phyloP scores from a whole-genome alignment of 2,113 vertebrate species.

The Nymphicus hollandicus region DNA sequence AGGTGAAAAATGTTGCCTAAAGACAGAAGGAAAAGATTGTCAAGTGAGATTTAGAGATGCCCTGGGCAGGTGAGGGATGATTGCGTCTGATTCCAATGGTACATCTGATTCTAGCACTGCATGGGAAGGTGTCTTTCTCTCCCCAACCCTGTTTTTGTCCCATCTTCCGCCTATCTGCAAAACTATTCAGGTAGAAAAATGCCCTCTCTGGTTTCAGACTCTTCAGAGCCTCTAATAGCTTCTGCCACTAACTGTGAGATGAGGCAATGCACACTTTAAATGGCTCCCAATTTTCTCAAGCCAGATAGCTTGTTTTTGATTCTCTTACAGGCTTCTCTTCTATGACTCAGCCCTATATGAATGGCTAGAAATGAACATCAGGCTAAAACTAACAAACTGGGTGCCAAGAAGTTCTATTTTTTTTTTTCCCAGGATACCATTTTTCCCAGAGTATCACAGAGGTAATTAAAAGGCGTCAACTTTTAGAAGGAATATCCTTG shows the following conservation, averaged over 20 bases:
- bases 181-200: conserved; percentile 15
- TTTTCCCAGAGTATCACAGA: conserved; percentile 17
- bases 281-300: conserved; percentile 19
- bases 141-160: not conserved
- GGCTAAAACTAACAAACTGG: conserved; percentile 51
- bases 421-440: not conserved
- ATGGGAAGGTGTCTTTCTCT: not conserved
- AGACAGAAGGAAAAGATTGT: conserved; percentile 59
- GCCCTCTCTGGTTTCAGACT: not conserved
- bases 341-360: conserved; percentile 47
- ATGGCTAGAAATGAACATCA: conserved; percentile 32
- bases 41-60: conserved; percentile 49
- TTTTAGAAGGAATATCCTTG: conserved; percentile 47
- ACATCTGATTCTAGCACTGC: not conserved
- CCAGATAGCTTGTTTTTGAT: conserved; percentile 17
- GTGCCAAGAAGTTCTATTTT: conserved; percentile 30
- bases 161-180: not conserved
- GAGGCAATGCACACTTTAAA: conserved; percentile 3
- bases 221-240: not conserved
- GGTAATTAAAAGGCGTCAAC: conserved; percentile 64
- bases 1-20: conserved; percentile 61
- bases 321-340: not conserved
- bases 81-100: not conserved
- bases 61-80: conserved; percentile 14
- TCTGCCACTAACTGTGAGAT: not conserved